Evolutionary conservation across 2,113 vertebrate genomes (phyloP).

Genomic region (Malurus cyaneus): DNA sequence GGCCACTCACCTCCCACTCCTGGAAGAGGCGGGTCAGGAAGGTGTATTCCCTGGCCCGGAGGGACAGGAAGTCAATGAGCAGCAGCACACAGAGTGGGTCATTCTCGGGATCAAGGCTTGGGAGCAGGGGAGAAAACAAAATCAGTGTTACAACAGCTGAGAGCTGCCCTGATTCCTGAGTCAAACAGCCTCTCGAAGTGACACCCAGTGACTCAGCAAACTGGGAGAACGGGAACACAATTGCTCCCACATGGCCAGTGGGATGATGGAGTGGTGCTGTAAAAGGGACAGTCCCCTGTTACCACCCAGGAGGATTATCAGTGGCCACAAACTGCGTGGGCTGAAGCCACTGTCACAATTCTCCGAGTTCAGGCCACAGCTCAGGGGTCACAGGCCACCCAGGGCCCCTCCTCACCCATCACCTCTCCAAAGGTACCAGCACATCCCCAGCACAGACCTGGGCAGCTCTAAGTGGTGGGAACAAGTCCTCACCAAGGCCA

Average conservation of each 20-base stretch:
- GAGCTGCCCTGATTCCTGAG: not conserved
- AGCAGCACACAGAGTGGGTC: slow-evolving; percentile 94
- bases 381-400: not conserved
- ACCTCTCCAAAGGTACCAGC: not conserved
- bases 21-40: slow-evolving; percentile 86
- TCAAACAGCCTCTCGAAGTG: not conserved
- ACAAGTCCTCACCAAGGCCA: not conserved
- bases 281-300: not conserved
- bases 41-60: slow-evolving; percentile 86
- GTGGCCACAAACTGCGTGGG: not conserved
- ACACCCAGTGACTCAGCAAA: not conserved
- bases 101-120: slow-evolving; percentile 90
- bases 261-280: not conserved
- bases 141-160: not conserved
- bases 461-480: not conserved
- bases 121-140: not conserved
- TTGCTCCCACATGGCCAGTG: rapidly evolving
- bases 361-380: not conserved
- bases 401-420: not conserved
- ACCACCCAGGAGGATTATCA: not conserved
- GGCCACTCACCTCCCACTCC: slow-evolving; percentile 90
- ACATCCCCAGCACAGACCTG: not conserved
- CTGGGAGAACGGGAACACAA: rapidly evolving
- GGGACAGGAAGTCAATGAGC: slow-evolving; percentile 87
- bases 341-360: not conserved